Conservation (phyloP, 2,797 vertebrate species). For the Schizopygopsis malacanthus region DNA sequence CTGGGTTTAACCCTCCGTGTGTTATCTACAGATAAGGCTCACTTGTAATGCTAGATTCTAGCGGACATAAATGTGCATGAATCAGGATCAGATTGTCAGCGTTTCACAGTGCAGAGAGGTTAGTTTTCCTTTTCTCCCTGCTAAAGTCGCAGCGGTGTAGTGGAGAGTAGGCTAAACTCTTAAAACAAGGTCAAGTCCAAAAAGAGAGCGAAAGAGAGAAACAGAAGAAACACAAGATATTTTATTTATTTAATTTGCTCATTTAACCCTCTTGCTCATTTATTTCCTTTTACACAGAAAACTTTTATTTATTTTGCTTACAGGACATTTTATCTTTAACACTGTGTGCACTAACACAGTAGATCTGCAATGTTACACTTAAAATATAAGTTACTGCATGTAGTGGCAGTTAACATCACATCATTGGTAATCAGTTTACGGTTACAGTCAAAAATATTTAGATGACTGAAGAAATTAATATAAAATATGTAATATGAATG, state of each 20-base stretch:
- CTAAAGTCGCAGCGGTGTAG: constrained; percentile 68
- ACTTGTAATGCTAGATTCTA: constrained; percentile 77
- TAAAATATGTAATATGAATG: too few relatives aligned
- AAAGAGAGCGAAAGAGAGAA: constrained; percentile 36
- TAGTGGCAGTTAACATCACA: not conserved
- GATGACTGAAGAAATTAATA: not conserved
- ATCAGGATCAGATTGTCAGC: constrained; percentile 80
- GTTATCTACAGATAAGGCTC: constrained; percentile 82
- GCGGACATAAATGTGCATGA: constrained; percentile 81
- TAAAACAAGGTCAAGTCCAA: constrained; percentile 32
- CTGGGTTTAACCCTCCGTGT: constrained; percentile 79
- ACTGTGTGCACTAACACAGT: not conserved
- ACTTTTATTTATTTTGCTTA: not conserved
- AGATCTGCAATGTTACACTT: not conserved
- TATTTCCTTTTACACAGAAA: not conserved
- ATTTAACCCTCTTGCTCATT: not conserved
- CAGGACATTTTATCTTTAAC: not conserved
- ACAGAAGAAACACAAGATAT: constrained; percentile 49
- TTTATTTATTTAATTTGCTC: constrained; percentile 44
- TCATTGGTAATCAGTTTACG: not conserved
- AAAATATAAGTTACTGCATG: not conserved
- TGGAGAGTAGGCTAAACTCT: constrained; percentile 45
- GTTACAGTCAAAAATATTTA: not conserved
- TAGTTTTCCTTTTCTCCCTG: constrained; percentile 67
- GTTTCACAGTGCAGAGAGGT: constrained; percentile 78